Conservation (phyloP, 2,888 invertebrate species). For the Lochmaea crataegi region DNA sequence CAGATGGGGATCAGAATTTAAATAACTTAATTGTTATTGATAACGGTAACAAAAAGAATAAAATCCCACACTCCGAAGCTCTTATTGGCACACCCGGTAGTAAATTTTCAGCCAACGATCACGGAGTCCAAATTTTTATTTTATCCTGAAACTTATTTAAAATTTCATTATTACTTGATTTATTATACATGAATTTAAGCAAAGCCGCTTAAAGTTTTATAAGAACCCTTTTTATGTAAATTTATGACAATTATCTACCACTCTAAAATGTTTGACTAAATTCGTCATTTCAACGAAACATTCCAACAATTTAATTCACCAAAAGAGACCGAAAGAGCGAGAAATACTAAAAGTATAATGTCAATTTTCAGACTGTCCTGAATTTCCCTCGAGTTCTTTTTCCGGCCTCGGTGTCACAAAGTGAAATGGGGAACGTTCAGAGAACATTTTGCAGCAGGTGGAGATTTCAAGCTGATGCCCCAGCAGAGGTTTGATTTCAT, state of each 20-base stretch:
- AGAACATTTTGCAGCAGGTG: constrained; percentile 16
- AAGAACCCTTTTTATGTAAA: neutral
- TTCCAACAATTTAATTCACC: neutral
- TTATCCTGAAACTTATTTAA: no score
- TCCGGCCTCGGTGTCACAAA: constrained; percentile 8
- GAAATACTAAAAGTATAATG: neutral
- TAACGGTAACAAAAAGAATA: no score
- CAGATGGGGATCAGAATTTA: no score
- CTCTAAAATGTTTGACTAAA: neutral
- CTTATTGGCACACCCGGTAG: no score
- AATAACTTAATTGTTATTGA: no score
- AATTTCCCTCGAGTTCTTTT: neutral
- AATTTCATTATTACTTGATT: neutral
- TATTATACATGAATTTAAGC: neutral
- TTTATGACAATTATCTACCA: neutral
- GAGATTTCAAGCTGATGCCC: constrained; percentile 21
- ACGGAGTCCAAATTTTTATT: no score
- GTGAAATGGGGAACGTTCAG: constrained; percentile 14
- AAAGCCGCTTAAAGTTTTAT: neutral
- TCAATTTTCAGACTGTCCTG: neutral
- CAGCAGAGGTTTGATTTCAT: constrained; percentile 23
- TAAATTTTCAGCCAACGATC: no score
- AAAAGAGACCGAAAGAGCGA: neutral
- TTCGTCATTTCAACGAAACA: neutral
- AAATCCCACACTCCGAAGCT: no score